These are phyloP conservation scores for Pelusios castaneus DNA, from an alignment of 2,113 vertebrate genomes.

Conservation along the genomic window DNA sequence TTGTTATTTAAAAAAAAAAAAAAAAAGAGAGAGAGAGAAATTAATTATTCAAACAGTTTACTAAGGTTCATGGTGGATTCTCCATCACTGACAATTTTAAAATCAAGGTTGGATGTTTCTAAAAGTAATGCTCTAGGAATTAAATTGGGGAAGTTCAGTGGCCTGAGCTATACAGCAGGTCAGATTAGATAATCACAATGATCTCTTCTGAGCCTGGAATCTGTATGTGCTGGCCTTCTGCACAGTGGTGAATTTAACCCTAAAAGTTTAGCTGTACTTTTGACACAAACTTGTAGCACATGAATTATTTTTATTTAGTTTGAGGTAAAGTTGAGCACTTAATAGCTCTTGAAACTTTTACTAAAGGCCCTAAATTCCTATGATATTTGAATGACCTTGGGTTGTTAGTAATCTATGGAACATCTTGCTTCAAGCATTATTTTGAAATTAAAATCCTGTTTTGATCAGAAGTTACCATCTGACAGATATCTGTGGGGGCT, in stretches of 20 bases:
- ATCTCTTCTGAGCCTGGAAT: background rate
- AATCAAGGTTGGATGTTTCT: background rate
- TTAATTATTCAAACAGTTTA: background rate
- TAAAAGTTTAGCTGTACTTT: background rate
- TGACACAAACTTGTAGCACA: background rate
- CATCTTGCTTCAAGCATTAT: background rate
- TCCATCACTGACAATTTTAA: background rate
- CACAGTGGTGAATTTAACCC: background rate
- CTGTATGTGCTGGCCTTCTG: background rate
- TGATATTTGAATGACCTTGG: background rate
- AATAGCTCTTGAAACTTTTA: background rate
- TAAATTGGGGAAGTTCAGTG: background rate
- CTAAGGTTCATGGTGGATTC: background rate
- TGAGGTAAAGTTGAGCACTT: background rate
- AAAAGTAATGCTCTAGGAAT: background rate
- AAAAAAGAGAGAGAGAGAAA: background rate
- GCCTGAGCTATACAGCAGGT: background rate
- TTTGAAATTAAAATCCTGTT: background rate
- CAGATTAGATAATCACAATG: background rate
- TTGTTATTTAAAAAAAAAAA: no score
- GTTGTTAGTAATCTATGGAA: accelerated
- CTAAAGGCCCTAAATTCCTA: background rate
- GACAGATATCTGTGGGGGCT: background rate
- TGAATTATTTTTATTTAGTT: background rate
- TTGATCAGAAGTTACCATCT: background rate